These are phyloP conservation scores for Ditula angustiorana DNA, from an alignment of 2,888 invertebrate species.

Conservation along the genomic window DNA sequence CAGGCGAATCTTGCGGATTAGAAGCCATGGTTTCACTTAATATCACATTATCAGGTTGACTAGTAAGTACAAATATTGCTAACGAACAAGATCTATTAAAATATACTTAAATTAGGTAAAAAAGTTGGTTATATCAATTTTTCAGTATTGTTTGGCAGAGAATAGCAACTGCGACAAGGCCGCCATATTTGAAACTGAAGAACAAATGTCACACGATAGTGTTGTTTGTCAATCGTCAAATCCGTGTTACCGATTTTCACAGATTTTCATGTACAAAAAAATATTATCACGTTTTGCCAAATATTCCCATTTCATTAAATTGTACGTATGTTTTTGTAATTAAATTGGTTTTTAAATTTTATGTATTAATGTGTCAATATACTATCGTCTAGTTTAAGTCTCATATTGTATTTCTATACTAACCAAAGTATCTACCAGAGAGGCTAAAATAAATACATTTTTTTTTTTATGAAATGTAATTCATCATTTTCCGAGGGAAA, in stretches of 20 bases:
- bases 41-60: constrained; percentile 83
- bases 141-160: constrained; percentile 82
- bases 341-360: no score
- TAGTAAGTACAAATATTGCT: constrained; percentile 60
- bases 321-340: no score
- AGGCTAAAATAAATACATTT: no score
- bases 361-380: no score
- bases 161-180: constrained; percentile 83
- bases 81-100: constrained; percentile 53
- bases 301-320: no score
- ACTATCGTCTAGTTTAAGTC: no score
- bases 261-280: background rate
- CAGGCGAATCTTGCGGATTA: constrained; percentile 80
- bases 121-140: constrained; percentile 72
- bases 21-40: constrained; percentile 83
- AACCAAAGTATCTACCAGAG: no score
- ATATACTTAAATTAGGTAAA: constrained; percentile 60
- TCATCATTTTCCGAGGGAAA: no score
- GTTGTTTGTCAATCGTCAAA: constrained; percentile 17
- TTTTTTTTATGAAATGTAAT: no score
- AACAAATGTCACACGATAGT: constrained; percentile 49
- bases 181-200: constrained; percentile 82
- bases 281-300: background rate
- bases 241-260: constrained; percentile 15
- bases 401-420: no score